Conservation (phyloP, 2,113 vertebrate genomes). For the Diadophis punctatus region DNA sequence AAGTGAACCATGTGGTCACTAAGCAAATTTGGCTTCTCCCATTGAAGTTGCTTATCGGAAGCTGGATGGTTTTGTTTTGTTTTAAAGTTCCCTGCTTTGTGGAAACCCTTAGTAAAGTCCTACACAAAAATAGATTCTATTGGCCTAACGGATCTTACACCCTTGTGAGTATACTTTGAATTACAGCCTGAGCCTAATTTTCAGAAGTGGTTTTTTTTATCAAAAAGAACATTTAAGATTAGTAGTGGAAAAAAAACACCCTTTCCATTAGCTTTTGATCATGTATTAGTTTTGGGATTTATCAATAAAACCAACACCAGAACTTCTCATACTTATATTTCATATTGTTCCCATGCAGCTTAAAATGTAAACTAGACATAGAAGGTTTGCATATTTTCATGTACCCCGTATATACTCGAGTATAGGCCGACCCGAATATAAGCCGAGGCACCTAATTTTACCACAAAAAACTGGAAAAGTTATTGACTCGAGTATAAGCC, state of each 20-base stretch:
- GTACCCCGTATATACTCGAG: too few species aligned
- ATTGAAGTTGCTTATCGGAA: neutral
- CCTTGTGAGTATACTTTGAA: neutral
- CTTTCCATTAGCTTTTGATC: neutral
- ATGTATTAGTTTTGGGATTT: neutral
- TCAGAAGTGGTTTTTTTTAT: neutral
- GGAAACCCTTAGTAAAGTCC: neutral
- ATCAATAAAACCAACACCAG: neutral
- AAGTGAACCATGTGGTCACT: neutral
- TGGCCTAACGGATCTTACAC: neutral
- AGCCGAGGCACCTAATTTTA: too few species aligned
- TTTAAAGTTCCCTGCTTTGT: neutral
- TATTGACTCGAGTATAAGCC: too few species aligned
- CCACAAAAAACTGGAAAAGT: too few species aligned
- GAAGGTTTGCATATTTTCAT: slow-evolving; percentile 44
- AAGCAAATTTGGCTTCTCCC: neutral
- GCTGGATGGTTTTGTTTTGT: neutral
- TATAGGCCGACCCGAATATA: too few species aligned
- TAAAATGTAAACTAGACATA: slow-evolving; percentile 20
- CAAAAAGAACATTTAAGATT: neutral
- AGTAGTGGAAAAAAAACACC: neutral
- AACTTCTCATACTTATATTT: neutral
- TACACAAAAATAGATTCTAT: neutral
- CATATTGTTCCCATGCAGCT: neutral
- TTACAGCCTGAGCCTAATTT: neutral